Percentiles rank a stretch among this genome's conserved stretches.
Conservation (phyloP, 2,113 vertebrate genomes). For the Bombycilla garrulus region DNA sequence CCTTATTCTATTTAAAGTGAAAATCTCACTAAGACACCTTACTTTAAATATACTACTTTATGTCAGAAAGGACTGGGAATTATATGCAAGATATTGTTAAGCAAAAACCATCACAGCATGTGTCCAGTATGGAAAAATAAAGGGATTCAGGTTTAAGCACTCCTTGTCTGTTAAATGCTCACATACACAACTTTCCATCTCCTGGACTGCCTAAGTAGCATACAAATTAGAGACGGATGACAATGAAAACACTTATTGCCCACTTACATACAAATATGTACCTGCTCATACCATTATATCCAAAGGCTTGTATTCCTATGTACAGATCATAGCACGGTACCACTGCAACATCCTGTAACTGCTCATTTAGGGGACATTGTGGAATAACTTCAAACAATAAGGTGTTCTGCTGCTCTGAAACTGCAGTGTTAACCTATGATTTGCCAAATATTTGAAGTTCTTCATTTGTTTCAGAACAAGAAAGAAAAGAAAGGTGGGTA, state of each 20-base stretch:
- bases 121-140: slow-evolving; percentile 28
- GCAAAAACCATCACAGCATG: neutral
- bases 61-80: slow-evolving; percentile 46
- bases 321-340: neutral
- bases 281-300: neutral
- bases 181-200: slow-evolving; percentile 32
- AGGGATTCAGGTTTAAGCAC: neutral
- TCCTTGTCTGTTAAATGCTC: neutral
- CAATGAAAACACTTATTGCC: slow-evolving; percentile 18
- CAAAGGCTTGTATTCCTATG: neutral
- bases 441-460: neutral
- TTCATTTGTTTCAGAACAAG: neutral
- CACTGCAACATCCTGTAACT: neutral
- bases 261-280: neutral
- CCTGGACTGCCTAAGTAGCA: neutral
- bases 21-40: slow-evolving; percentile 64
- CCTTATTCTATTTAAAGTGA: slow-evolving; percentile 79
- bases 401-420: neutral
- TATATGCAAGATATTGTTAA: slow-evolving; percentile 47
- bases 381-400: neutral
- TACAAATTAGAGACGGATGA: neutral
- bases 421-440: neutral
- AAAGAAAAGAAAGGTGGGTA: neutral
- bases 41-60: slow-evolving; percentile 69
- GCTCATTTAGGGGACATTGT: neutral